Conservation (phyloP, 2,888 invertebrate genomes). For the Malthinus seriepunctatus region DNA sequence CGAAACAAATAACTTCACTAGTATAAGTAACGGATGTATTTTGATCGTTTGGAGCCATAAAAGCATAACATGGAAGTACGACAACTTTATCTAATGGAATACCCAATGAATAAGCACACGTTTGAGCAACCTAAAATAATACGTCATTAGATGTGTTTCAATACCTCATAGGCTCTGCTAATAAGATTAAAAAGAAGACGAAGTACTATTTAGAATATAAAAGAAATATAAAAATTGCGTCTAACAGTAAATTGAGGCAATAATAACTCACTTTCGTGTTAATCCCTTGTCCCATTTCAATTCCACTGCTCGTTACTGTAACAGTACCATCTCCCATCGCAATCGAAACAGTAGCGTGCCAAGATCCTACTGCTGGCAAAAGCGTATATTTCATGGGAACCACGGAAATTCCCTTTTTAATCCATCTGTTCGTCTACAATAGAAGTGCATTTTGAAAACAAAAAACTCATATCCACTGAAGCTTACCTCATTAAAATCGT, state of each 20-base stretch:
- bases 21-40: not conserved
- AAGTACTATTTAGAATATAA: too few relatives aligned
- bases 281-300: not conserved
- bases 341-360: not conserved
- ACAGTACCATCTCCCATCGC: not conserved
- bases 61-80: not conserved
- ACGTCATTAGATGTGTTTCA: too few relatives aligned
- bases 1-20: not conserved
- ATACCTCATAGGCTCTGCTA: too few relatives aligned
- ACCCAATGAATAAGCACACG: not conserved
- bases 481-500: constrained; percentile 62
- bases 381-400: not conserved
- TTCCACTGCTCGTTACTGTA: not conserved
- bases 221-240: too few relatives aligned
- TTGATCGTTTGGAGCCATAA: not conserved
- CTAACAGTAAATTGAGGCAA: too few relatives aligned
- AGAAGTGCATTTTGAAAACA: not conserved
- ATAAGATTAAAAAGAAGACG: too few relatives aligned
- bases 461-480: not conserved
- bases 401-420: not conserved
- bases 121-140: not conserved
- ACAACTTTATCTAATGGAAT: not conserved
- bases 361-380: not conserved
- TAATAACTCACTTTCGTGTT: not conserved
- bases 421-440: not conserved